A percentile compares a stretch with the other conserved stretches of the same genome.
Conservation (phyloP, 2,113 vertebrate genomes). For the Echinops telfairi region DNA sequence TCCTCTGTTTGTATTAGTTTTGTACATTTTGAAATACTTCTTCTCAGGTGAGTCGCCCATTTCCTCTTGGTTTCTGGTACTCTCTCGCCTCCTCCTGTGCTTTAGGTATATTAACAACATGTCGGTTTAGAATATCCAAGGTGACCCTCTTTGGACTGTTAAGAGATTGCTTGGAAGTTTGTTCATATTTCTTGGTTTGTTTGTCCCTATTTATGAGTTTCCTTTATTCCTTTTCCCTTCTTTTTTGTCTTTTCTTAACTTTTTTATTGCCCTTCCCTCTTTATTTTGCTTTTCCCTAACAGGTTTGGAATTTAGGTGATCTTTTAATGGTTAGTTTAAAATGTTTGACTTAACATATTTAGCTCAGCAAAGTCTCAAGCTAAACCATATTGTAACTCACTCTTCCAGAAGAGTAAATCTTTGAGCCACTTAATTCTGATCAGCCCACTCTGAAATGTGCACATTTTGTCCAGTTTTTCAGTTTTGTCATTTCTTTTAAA, state of each 20-base stretch:
- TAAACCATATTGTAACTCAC: background rate
- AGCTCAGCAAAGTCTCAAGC: background rate
- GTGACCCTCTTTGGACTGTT: background rate
- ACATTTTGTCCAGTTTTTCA: background rate
- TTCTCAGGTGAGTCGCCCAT: background rate
- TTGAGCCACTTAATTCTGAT: background rate
- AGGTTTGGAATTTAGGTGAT: background rate
- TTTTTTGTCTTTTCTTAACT: background rate
- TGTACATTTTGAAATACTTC: background rate
- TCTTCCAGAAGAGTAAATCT: background rate
- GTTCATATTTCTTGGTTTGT: background rate
- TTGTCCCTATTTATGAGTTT: background rate
- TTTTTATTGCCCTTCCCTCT: background rate
- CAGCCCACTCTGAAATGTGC: background rate
- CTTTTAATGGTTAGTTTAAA: background rate
- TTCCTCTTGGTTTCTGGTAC: background rate
- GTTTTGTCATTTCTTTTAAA: constrained; percentile 12
- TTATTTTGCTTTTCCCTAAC: background rate
- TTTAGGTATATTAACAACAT: background rate
- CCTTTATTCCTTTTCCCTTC: background rate
- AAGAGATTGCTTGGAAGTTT: background rate
- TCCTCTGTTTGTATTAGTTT: background rate
- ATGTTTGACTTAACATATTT: background rate
- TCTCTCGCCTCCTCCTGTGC: background rate
- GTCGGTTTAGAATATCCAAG: background rate